Base-by-base conservation (phyloP, 2,113 vertebrate genomes). In the Trogon melanurus region DNA sequence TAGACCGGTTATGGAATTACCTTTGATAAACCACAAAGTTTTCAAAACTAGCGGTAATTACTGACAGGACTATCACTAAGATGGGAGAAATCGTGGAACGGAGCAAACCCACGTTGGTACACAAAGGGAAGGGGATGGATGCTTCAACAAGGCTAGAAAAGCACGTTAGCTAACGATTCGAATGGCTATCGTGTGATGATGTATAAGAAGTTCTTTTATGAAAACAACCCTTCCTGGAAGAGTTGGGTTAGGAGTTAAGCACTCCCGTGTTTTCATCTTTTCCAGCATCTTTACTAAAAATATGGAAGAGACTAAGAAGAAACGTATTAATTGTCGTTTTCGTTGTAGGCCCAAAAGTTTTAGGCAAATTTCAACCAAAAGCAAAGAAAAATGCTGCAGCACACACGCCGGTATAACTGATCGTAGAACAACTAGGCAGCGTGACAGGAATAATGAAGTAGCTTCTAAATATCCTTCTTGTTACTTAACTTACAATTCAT, bases 401-500 rank as follows among this genome's bases (percentile, higher is more conserved):
- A 23, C n/a, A 51, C 34, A 80, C 71, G 73, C 88, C 70, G 29
- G 9, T 32, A 29, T 34, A 61, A 44, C n/a, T 19, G 57, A 88
- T 76, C 32, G 26, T 4, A 58, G 72, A 53, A 54, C 50, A 61
- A 38, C 21, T 15, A 1, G 57, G 32, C 41, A 30, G 38, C 13
- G n/a, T 70, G 89, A 72, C 60, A 80, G 75, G 66, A 95, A 16
- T 15, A 80, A 11, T 4, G 11, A 85, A 86, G 13, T 44, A 58
- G 45, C 64, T 67, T 50, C 86, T 47, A 13, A 56, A 79, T 36
- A 64, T 21, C 61, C 41, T 92, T 50, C 62, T 64, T 20, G 11
- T 25, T 72, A 38, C 58, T 95, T 69, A 75, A 76, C 17, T 16
- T 47, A 89, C 57, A 92, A 53, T n/a, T 86, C n/a, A 19, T 73